Base-by-base conservation (phyloP, 2,113 vertebrate species). In the Furnarius figulus region DNA sequence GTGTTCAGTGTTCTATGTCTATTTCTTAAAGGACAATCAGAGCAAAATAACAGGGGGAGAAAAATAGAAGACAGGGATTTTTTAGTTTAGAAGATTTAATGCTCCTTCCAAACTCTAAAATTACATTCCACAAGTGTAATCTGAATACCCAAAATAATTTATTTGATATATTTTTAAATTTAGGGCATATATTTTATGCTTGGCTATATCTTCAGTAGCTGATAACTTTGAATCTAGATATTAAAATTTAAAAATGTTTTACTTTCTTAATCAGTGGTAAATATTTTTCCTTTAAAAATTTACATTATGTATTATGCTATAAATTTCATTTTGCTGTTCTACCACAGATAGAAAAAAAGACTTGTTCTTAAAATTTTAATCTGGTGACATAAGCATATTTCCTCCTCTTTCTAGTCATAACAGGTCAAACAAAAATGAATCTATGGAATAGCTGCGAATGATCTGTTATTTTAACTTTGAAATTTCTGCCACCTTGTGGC, bases 401-500 rank as follows among this genome's bases (percentile, higher is more conserved):
- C 2, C 9, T 5, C 6, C 2, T 39, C 35, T 50, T 92, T 46
- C 17, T 93, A 77, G 35, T 39, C 1, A 2, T 47, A 68, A 62
- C 27, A 70, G 61, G 18, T 73, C 62, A 58, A 81, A 70, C 31
- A 70, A 88, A 92, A 74, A 30, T 7, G 8, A 89, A 66, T 25
- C 11, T 16, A 19, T 16, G 31, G 33, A 86, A 33, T 2, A 84
- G 30, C 30, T 14, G 33, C 50, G 63, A 53, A 42, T 2, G 9
- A 42, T 56, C 42, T 72, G 61, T 65, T 35, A 53, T 91, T 96
- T 95, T 97, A 89, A 90, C 89, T 82, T 97, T 62, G 97, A 95
- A 97, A 90, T 98, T 97, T 93, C 96, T 98, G 97, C 98, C 97
- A 98, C 97, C 98, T 98, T 97, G 97, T 98, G 98, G 97, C 88